A percentile compares a stretch with the other conserved stretches of the same genome.
Evolutionary conservation across 2,113 vertebrate species (phyloP).

Genomic region (Indri indri): DNA sequence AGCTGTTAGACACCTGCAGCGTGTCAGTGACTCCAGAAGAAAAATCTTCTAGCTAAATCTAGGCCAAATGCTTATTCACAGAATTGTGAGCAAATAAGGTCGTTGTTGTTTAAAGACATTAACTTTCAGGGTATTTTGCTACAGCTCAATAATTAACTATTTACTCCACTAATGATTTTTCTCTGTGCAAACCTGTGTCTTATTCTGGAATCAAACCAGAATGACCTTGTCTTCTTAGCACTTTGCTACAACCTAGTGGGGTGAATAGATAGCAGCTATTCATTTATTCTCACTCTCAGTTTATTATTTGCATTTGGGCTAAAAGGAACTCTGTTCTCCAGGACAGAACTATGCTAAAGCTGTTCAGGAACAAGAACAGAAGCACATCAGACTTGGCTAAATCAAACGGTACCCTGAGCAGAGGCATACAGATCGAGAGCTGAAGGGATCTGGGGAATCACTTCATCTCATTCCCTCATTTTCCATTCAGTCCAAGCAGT

Average conservation of each 20-base stretch:
- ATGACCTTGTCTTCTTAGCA: background rate
- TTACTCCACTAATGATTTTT: background rate
- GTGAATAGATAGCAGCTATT: background rate
- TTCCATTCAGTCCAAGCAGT: background rate
- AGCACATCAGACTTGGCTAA: background rate
- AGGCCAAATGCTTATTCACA: background rate
- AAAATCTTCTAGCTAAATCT: background rate
- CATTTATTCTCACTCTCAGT: background rate
- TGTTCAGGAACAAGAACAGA: background rate
- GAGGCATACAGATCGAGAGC: background rate
- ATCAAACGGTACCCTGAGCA: background rate
- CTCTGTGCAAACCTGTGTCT: background rate
- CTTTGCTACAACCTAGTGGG: background rate
- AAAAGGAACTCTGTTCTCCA: slow-evolving; percentile 41
- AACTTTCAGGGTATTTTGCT: background rate
- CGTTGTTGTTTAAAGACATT: background rate
- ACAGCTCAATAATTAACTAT: background rate
- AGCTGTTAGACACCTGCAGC: background rate
- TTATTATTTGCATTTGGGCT: slow-evolving; percentile 24
- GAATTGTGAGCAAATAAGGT: background rate
- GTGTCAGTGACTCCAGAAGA: background rate
- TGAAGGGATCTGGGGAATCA: background rate
- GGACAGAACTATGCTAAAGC: background rate
- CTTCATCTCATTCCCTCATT: background rate
- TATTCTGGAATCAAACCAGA: background rate